Evolutionary conservation across 2,797 vertebrate species (phyloP).

Genomic region (Zenarchopterus dispar): DNA sequence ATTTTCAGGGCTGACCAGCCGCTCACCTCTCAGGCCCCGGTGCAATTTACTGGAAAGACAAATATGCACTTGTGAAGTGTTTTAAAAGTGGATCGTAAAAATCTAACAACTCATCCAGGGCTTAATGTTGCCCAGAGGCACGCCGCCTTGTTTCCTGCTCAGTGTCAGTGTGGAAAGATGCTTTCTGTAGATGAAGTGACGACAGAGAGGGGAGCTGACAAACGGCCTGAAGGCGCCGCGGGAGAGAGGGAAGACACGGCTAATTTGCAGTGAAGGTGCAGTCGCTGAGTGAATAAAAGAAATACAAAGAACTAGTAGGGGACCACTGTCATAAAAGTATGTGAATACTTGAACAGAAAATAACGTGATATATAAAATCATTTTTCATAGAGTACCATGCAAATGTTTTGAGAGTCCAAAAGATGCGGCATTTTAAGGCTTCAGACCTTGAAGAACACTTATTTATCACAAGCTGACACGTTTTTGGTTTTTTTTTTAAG

Average conservation of each 20-base stretch:
- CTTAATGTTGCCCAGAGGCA: not conserved
- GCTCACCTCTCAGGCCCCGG: not conserved
- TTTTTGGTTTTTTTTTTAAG: no score
- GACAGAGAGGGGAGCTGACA: constrained; percentile 42
- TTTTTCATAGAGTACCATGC: no score
- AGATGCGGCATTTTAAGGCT: no score
- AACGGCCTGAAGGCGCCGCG: constrained; percentile 45
- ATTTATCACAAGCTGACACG: no score
- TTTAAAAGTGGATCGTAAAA: not conserved
- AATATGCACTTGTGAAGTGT: not conserved
- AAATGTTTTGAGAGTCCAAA: no score
- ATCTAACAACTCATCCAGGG: not conserved
- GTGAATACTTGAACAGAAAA: not conserved
- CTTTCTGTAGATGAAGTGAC: constrained; percentile 51
- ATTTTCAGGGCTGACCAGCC: not conserved
- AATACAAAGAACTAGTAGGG: constrained; percentile 39
- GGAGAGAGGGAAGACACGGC: constrained; percentile 45
- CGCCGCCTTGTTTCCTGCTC: constrained; percentile 16
- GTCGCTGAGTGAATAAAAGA: constrained; percentile 57
- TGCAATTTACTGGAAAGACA: constrained; percentile 1
- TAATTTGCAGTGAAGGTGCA: constrained; percentile 64
- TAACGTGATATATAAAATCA: no score
- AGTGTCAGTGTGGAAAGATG: constrained; percentile 40
- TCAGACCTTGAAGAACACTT: no score
- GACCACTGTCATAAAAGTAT: constrained; percentile 1